Base-by-base conservation (phyloP, 2,113 vertebrate genomes). In the Panthera tigris region DNA sequence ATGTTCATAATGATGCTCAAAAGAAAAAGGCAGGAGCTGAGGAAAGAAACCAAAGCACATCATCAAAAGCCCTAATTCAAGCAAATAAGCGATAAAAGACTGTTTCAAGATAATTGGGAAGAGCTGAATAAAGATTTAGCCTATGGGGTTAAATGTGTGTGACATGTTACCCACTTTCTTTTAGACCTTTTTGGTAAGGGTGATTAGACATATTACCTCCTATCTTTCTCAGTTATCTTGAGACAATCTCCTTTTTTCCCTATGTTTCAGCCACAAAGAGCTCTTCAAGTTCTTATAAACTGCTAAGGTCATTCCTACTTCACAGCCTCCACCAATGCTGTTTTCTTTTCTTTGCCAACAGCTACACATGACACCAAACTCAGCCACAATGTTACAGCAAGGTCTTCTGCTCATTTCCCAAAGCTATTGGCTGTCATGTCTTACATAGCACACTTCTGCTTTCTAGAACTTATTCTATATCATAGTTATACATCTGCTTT, bases 341-440 rank as follows among this genome's bases (percentile, higher is more conserved):
- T 39, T 36, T 27, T 68, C 55, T 74, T 79, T 69, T 19, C 21
- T 52, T 80, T 36, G 31, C 31, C 61, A 12, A 39, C 3, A 57
- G 1, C 0, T 0, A 33, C 10, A 65, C 12, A 27, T 1, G 36
- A 63, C 52, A 29, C 2, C 5, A 29, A 45, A 81, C 63, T 63
- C 31, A 74, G 65, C 1, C 3, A 27, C 48, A 50, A n/a, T 5
- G 3, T 8, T 33, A n/a, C 36, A 45, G 36, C 69, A 69, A 48
- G 18, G 7, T 27, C 23, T 36, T 52, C 27, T 68, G 16, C n/a
- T 71, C 16, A 73, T 66, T 81, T 57, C 25, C n/a, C 50, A 50
- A 18, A 91, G 11, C 4, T 52, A 21, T 5, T 31, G 27, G 9
- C 63, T 69, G 1, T 41, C 19, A 18, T 31, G 15, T 57, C 31